Percentiles rank a stretch among this genome's conserved stretches.
Evolutionary conservation across 2,113 vertebrate species (phyloP).

Genomic region (Thymallus thymallus): DNA sequence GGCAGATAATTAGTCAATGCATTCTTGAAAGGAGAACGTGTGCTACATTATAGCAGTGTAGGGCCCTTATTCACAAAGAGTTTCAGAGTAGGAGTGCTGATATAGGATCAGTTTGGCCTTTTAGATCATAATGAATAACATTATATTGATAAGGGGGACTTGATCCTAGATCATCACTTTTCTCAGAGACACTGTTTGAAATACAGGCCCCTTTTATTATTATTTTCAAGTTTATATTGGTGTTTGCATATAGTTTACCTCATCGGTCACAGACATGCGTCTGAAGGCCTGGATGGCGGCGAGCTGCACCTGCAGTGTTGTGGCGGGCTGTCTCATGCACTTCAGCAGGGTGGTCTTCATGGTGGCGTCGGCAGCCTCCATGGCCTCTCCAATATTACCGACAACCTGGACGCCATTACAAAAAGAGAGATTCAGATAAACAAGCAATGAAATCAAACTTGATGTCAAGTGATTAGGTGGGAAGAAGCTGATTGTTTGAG

Average conservation of each 20-base stretch:
- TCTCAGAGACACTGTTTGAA: not conserved
- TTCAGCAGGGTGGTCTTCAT: conserved; percentile 75
- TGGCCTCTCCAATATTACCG: conserved; percentile 84
- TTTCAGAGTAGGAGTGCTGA: too few species aligned
- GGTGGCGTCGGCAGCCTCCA: conserved; percentile 74
- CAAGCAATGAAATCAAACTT: not conserved
- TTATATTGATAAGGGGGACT: too few species aligned
- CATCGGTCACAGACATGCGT: conserved; percentile 80
- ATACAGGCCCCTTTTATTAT: not conserved
- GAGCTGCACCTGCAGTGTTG: conserved; percentile 82
- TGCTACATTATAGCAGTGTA: not conserved
- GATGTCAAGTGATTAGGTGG: not conserved
- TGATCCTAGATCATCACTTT: too few species aligned
- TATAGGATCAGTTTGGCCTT: too few species aligned
- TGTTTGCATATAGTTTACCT: conserved; percentile 71
- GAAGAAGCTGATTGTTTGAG: not conserved
- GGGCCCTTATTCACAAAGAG: too few species aligned
- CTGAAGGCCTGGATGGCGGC: conserved; percentile 89
- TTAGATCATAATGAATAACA: too few species aligned
- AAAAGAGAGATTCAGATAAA: conserved; percentile 14
- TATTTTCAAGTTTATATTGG: not conserved
- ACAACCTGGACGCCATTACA: conserved; percentile 72
- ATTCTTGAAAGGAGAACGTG: not conserved
- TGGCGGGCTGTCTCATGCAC: conserved; percentile 77
- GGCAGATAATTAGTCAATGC: not conserved